A percentile compares a stretch with the other conserved stretches of the same genome.
Conservation (phyloP, 2,113 vertebrate genomes). For the Toxotes jaculatrix region DNA sequence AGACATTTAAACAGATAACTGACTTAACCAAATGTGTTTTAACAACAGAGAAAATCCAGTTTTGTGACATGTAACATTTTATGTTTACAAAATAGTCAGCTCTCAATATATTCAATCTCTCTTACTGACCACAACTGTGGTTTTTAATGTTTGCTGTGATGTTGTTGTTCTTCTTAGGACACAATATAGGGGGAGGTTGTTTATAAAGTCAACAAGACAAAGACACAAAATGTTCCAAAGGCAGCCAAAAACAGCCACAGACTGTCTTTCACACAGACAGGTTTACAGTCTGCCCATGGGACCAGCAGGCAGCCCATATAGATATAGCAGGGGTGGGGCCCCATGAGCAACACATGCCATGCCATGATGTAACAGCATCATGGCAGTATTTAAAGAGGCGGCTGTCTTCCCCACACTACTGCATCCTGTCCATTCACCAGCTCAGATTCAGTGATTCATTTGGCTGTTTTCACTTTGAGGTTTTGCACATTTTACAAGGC, state of each 20-base stretch:
- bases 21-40: not conserved
- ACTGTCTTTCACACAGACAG: conserved; percentile 24
- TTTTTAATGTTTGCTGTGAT: not conserved
- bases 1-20: not conserved
- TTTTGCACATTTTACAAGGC: conserved; percentile 2
- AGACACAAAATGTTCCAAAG: not conserved
- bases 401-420: not conserved
- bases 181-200: not conserved
- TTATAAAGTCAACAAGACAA: not conserved
- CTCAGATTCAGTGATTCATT: not conserved
- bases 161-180: not conserved
- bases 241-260: not conserved
- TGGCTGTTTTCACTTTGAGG: conserved; percentile 1
- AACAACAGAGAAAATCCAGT: not conserved
- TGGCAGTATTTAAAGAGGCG: conserved; percentile 60
- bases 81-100: not conserved
- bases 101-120: not conserved
- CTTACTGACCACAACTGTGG: not conserved
- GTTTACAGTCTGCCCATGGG: not conserved
- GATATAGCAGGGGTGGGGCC: conserved; percentile 29
- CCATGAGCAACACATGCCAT: conserved; percentile 37
- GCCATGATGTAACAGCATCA: conserved; percentile 60
- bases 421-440: conserved; percentile 3
- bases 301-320: not conserved
- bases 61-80: not conserved